Evolutionary conservation across 1,140 invertebrate species (phyloP).

Genomic region (Nasonia vitripennis): DNA sequence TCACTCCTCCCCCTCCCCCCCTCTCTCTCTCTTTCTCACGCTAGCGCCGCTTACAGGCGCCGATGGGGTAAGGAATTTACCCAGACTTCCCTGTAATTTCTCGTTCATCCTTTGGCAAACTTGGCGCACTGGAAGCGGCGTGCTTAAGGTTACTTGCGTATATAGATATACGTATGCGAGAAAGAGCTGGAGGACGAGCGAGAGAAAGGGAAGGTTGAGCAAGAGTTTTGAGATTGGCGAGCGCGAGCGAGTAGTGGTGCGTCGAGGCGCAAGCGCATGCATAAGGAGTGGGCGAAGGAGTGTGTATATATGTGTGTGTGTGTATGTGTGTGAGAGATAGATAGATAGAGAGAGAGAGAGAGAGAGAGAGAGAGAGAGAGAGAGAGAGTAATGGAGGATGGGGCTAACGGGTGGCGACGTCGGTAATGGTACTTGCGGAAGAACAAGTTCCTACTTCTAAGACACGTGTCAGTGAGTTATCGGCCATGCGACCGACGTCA

Average conservation of each 20-base stretch:
- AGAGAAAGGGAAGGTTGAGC: neutral
- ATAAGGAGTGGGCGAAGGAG: neutral
- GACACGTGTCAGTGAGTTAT: slow-evolving; percentile 3
- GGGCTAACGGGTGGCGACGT: neutral
- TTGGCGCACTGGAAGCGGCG: neutral
- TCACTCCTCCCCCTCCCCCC: too few species aligned
- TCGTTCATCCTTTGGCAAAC: slow-evolving; percentile 1
- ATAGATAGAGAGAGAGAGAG: neutral
- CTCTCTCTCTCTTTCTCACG: too few species aligned
- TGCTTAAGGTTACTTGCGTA: neutral
- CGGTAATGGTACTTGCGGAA: neutral
- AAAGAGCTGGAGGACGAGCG: neutral
- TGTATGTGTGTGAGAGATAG: neutral
- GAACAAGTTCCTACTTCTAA: slow-evolving; percentile 1
- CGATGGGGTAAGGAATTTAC: slow-evolving; percentile 1
- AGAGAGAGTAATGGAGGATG: neutral
- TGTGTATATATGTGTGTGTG: too few species aligned
- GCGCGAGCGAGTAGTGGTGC: neutral
- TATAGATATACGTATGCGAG: neutral
- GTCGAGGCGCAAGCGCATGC: neutral
- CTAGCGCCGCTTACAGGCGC: neutral
- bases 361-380: neutral
- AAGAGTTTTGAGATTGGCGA: neutral
- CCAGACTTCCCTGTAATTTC: slow-evolving; percentile 3
- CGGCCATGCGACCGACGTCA: neutral